These are phyloP conservation scores for Brachyalestes nurse DNA, from an alignment of 2,797 vertebrate species.

Conservation along the genomic window DNA sequence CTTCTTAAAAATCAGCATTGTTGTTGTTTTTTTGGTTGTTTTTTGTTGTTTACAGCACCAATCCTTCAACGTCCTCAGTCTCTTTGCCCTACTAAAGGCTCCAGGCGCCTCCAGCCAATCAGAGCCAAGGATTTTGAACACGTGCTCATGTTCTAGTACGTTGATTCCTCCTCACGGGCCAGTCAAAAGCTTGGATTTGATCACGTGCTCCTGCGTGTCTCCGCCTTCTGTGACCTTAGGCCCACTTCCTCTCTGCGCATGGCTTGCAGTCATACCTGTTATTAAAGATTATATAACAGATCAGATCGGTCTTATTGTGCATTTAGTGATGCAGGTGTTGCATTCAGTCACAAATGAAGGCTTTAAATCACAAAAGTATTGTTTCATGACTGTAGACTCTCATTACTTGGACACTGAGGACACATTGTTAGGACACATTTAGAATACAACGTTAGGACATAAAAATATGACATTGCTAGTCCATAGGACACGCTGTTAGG, in stretches of 20 bases:
- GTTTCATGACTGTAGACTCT: no score
- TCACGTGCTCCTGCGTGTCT: slow-evolving; percentile 51
- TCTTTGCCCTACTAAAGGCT: not conserved
- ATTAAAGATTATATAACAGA: no score
- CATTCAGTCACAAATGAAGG: no score
- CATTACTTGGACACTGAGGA: no score
- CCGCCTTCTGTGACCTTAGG: slow-evolving; percentile 61
- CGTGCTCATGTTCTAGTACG: not conserved
- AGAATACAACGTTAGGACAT: no score
- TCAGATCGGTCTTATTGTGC: no score
- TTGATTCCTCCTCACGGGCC: slow-evolving; percentile 36
- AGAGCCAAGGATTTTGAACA: not conserved
- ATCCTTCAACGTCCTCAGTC: not conserved
- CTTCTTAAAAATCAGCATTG: slow-evolving; percentile 74
- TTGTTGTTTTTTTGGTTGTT: not conserved
- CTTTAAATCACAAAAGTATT: no score
- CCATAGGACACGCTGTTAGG: no score
- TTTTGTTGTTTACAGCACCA: not conserved
- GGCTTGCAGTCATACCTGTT: not conserved
- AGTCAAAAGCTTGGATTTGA: slow-evolving; percentile 57
- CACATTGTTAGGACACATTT: no score
- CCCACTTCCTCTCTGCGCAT: slow-evolving; percentile 58
- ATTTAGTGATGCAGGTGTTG: no score
- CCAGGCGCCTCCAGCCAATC: slow-evolving; percentile 21
- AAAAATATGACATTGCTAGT: no score